These are phyloP conservation scores for Sinopyrophorus schimmeli DNA, from an alignment of 2,888 invertebrate species.

Conservation along the genomic window DNA sequence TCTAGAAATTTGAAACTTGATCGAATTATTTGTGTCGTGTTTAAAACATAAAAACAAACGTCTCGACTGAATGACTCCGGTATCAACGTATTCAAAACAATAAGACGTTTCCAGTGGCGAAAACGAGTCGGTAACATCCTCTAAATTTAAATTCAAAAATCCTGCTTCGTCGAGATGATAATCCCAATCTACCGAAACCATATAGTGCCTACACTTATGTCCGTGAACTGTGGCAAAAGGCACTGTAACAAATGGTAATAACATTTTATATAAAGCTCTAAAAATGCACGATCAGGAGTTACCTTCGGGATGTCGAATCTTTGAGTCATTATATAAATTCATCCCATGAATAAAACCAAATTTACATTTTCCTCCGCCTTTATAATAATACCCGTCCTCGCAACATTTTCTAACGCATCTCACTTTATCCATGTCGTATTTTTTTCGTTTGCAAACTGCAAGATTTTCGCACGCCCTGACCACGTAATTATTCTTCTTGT, in stretches of 20 bases:
- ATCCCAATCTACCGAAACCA: conserved; percentile 9
- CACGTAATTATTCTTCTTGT: conserved; percentile 3
- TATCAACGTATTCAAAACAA: conserved; percentile 21
- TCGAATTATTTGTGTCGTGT: conserved; percentile 8
- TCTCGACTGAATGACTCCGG: conserved; percentile 2
- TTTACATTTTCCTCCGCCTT: conserved; percentile 8
- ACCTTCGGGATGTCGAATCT: conserved; percentile 14
- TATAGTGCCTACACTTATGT: conserved; percentile 16
- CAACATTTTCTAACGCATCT: conserved; percentile 32
- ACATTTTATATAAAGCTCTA: not conserved
- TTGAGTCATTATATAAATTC: conserved; percentile 13
- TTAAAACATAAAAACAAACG: conserved; percentile 21
- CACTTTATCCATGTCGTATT: not conserved
- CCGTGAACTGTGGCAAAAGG: conserved; percentile 18
- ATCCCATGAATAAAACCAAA: conserved; percentile 10
- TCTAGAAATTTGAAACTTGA: conserved; percentile 17
- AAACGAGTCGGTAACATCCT: not conserved
- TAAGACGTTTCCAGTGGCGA: conserved; percentile 15
- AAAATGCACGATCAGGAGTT: too few relatives aligned
- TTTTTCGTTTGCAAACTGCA: conserved; percentile 7
- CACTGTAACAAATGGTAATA: conserved; percentile 10
- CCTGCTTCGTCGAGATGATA: conserved; percentile 21
- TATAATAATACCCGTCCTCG: conserved; percentile 24
- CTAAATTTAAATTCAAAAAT: conserved; percentile 9
- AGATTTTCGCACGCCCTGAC: conserved; percentile 11